These are phyloP conservation scores for Amniataba percoides DNA, from an alignment of 2,797 vertebrate genomes.

Conservation along the genomic window DNA sequence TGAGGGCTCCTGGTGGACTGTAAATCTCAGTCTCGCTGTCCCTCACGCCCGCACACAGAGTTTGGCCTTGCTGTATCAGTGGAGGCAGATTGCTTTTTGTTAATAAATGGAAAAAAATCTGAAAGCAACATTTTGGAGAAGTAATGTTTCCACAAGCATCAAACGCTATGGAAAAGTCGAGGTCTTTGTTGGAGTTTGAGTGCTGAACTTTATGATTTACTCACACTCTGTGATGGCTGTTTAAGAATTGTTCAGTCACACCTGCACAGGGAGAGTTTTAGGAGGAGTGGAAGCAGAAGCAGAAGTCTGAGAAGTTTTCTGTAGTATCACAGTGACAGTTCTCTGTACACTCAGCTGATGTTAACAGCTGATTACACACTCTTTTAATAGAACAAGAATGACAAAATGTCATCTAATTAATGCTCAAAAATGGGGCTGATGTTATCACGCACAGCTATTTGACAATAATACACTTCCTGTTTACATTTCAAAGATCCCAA, in stretches of 20 bases:
- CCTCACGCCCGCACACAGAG: conserved; percentile 1
- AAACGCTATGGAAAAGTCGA: neutral
- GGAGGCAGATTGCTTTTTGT: conserved; percentile 37
- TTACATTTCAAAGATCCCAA: too few species aligned
- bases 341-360: too few species aligned
- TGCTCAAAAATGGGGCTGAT: neutral
- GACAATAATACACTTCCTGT: too few species aligned
- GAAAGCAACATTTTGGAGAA: neutral
- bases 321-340: too few species aligned
- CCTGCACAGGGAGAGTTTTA: too few species aligned
- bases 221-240: neutral
- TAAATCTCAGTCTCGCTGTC: conserved; percentile 9
- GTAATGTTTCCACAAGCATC: neutral
- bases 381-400: neutral
- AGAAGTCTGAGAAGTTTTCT: too few species aligned
- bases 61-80: conserved; percentile 8
- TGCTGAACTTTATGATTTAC: neutral
- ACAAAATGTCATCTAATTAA: neutral
- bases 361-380: too few species aligned
- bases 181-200: neutral
- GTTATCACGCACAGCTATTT: too few species aligned
- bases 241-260: too few species aligned
- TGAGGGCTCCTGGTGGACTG: conserved; percentile 5
- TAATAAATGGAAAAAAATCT: conserved; percentile 25
- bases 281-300: too few species aligned